Percentiles rank a stretch among this genome's conserved stretches.
Evolutionary conservation across 2,113 vertebrate species (phyloP).

Genomic region (Peromyscus polionotus): DNA sequence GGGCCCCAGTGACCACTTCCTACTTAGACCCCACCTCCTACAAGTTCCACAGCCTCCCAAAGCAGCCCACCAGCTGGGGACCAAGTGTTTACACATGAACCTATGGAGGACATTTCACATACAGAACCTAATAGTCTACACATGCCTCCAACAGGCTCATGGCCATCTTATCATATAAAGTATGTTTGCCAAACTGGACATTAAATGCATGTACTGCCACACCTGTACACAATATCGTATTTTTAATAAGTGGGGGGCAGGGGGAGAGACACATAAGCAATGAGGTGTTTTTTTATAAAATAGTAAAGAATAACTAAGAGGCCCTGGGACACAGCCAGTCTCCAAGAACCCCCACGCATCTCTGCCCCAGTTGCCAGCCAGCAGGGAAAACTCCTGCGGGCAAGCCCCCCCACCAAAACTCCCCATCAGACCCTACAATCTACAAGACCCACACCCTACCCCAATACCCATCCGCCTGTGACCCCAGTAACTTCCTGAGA

Average conservation of each 20-base stretch:
- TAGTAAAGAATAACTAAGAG: not conserved
- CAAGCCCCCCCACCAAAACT: too few relatives aligned
- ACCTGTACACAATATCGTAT: not conserved
- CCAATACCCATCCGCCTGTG: too few relatives aligned
- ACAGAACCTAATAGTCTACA: not conserved
- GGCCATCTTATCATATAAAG: not conserved
- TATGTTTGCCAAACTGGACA: not conserved
- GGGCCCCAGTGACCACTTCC: not conserved
- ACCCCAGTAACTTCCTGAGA: too few relatives aligned
- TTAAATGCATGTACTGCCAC: not conserved
- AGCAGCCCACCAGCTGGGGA: not conserved
- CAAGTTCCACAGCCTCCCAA: not conserved
- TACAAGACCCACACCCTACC: too few relatives aligned
- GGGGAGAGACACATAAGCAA: not conserved
- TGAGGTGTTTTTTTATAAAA: not conserved
- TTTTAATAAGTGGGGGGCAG: not conserved
- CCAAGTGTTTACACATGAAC: not conserved
- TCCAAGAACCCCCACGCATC: too few relatives aligned
- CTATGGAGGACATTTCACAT: not conserved
- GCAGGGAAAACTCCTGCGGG: too few relatives aligned
- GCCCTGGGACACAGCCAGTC: too few relatives aligned
- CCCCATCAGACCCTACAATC: too few relatives aligned
- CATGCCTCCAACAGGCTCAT: not conserved
- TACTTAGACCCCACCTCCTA: not conserved
- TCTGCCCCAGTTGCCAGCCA: too few relatives aligned